Conservation (phyloP, 1,140 invertebrate genomes). For the Drosophila repleta region DNA sequence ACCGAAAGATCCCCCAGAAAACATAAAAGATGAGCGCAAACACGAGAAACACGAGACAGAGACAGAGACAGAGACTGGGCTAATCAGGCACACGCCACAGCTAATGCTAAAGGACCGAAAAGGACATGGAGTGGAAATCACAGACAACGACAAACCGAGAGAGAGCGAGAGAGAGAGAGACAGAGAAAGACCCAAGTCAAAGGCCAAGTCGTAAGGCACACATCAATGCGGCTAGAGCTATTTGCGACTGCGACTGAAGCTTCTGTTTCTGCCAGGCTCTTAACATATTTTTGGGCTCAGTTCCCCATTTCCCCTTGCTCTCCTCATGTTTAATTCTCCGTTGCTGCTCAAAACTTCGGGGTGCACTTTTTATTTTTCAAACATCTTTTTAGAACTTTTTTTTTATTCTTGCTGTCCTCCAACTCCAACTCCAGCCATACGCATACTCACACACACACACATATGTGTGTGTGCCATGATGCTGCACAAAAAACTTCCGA, state of each 20-base stretch:
- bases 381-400: slow-evolving; percentile 58
- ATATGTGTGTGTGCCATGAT: slow-evolving; percentile 60
- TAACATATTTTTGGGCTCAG: slow-evolving; percentile 61
- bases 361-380: slow-evolving; percentile 39
- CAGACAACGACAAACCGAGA: too few relatives aligned
- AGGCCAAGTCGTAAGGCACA: slow-evolving; percentile 52
- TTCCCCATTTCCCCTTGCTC: not conserved
- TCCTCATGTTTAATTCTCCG: slow-evolving; percentile 32
- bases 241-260: not conserved
- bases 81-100: slow-evolving; percentile 46
- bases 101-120: slow-evolving; percentile 13
- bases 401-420: not conserved
- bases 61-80: slow-evolving; percentile 9
- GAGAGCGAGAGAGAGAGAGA: too few relatives aligned
- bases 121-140: slow-evolving; percentile 20
- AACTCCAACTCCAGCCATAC: not conserved
- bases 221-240: slow-evolving; percentile 47
- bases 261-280: slow-evolving; percentile 40
- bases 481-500: slow-evolving; percentile 81
- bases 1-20: slow-evolving; percentile 3
- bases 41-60: slow-evolving; percentile 21
- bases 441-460: not conserved
- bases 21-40: slow-evolving; percentile 24
- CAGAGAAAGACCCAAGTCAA: slow-evolving; percentile 38
- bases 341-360: slow-evolving; percentile 30